Conservation (phyloP, 2,888 invertebrate genomes). For the Mesochorus sp. region DNA sequence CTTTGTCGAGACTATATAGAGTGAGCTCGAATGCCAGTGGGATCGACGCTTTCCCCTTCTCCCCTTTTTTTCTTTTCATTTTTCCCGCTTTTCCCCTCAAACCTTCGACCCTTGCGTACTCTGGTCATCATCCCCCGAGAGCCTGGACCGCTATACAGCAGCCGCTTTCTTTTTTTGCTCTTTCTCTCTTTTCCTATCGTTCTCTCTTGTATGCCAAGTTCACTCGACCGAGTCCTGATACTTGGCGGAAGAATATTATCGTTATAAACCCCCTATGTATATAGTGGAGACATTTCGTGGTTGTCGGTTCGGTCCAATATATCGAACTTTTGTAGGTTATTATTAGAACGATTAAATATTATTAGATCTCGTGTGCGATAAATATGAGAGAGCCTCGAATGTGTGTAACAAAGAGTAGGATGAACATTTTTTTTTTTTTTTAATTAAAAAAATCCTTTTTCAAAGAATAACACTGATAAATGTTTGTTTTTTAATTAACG, state of each 20-base stretch:
- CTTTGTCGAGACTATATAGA: no score
- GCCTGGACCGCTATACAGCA: conserved; percentile 34
- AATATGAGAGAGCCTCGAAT: not conserved
- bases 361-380: conserved; percentile 15
- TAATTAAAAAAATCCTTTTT: no score
- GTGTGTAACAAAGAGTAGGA: not conserved
- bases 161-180: conserved; percentile 8
- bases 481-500: no score
- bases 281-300: not conserved
- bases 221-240: conserved; percentile 41
- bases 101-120: conserved; percentile 41
- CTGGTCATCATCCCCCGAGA: conserved; percentile 56
- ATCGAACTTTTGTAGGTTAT: conserved; percentile 17
- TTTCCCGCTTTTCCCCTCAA: conserved; percentile 31
- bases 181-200: conserved; percentile 1
- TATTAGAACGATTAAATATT: conserved; percentile 32
- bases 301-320: conserved; percentile 16
- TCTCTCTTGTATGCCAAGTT: conserved; percentile 17
- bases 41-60: conserved; percentile 10
- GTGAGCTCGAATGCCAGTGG: conserved; percentile 20
- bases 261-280: not conserved
- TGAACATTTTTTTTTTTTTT: no score
- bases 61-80: conserved; percentile 12
- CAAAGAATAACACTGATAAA: no score
- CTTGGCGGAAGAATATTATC: conserved; percentile 36